Conservation (phyloP, 2,113 vertebrate species). For the Leuciscus idus region DNA sequence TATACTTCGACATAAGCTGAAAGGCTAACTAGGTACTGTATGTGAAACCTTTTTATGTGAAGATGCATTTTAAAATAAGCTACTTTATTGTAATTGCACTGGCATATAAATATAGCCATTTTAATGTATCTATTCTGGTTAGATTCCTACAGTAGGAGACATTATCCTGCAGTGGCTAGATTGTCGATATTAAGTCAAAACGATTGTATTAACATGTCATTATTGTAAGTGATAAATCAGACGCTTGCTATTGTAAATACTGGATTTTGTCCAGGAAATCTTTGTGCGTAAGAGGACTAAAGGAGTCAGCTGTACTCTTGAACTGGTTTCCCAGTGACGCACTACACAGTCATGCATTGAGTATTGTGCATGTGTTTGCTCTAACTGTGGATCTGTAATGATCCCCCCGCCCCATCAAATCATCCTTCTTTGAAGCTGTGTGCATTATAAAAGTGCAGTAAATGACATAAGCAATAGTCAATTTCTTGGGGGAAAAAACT, state of each 20-base stretch:
- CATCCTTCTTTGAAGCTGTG: neutral
- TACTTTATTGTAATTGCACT: neutral
- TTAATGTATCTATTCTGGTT: neutral
- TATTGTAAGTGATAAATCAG: constrained; percentile 27
- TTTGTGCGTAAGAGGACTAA: neutral
- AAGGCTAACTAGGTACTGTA: too few species aligned
- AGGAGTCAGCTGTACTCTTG: neutral
- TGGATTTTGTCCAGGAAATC: neutral
- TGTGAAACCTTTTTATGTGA: neutral
- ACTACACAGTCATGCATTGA: neutral
- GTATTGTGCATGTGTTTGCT: neutral
- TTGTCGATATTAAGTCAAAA: neutral
- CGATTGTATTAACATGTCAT: neutral
- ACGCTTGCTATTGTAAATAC: constrained; percentile 16
- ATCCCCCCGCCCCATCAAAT: neutral
- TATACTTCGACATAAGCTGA: too few species aligned
- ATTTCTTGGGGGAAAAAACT: neutral
- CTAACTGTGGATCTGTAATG: neutral
- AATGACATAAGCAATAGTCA: neutral
- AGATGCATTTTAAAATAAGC: neutral
- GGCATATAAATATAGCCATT: neutral
- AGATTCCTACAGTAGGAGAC: neutral
- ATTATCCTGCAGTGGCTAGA: neutral
- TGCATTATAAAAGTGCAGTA: neutral
- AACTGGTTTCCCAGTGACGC: neutral